phyloP scores from a whole-genome alignment of 2,888 invertebrate genomes.

The Sericinus montela region DNA sequence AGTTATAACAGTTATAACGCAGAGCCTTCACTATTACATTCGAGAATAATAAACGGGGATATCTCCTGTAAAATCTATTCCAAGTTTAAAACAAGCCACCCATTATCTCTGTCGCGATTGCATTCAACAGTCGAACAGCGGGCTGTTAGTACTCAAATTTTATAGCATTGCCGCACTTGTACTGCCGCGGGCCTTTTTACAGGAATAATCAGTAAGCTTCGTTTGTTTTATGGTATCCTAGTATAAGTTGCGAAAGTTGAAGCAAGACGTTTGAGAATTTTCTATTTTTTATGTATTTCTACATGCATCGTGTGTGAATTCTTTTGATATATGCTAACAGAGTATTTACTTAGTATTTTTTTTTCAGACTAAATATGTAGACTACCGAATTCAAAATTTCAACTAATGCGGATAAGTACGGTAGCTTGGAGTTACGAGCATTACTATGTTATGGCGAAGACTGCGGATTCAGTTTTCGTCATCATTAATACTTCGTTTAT shows the following conservation, averaged over 20 bases:
- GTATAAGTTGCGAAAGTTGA: not conserved
- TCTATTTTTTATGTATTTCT: too few species aligned
- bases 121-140: conserved; percentile 4
- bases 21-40: not conserved
- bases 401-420: too few species aligned
- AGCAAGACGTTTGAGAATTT: too few species aligned
- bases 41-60: conserved; percentile 8
- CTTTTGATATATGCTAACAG: too few species aligned
- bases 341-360: too few species aligned
- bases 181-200: conserved; percentile 7
- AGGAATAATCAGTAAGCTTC: conserved; percentile 6
- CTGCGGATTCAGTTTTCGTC: too few species aligned
- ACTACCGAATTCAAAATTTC: too few species aligned
- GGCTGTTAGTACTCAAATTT: conserved; percentile 9
- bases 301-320: too few species aligned
- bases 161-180: conserved; percentile 3
- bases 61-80: conserved; percentile 9
- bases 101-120: conserved; percentile 9
- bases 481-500: too few species aligned
- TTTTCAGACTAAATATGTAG: too few species aligned
- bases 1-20: not conserved
- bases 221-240: conserved; percentile 1
- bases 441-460: too few species aligned
- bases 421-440: too few species aligned
- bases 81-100: conserved; percentile 2